Evolutionary conservation across 2,888 invertebrate species (phyloP), one percentile per base, ranked within the genome.

Genomic region (Eupelmus urozonus): DNA sequence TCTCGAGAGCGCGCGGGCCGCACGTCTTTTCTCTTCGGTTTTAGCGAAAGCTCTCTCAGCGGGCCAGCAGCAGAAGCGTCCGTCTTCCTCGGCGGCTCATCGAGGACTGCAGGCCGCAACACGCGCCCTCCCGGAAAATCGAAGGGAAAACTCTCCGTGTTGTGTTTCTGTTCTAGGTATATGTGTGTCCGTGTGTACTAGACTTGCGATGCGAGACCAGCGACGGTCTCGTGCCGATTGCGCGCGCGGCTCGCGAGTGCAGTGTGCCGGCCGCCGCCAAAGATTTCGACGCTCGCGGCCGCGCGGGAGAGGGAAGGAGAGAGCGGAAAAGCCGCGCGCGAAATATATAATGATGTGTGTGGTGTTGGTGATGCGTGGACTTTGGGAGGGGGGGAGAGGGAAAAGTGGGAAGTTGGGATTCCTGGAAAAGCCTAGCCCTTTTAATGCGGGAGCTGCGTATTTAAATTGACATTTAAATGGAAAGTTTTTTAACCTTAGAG

Each of bases 171-270:
- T 11, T 62, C 20, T 60, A 5, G 18, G 34, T 60, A 9, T 62
- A 11, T 9, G 9, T 34, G 16, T 13, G 45, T 49, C 7, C 20
- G 49, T 23, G 20, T 16, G 51, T 42, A 18, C n/a, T 51, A 34
- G 34, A 18, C n/a, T n/a, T 16, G 34, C 16, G 71, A 69, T 42
- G 62, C 51, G 63, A 34, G 34, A 57, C 62, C 62, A 29, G 29
- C 18, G 45, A 57, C 45, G 73, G 67, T 73, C 69, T 45, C 16
- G 49, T 55, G 75, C 70, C 74, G 67, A 78, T 73, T 66, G 71
- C 70, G 34, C 40, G 13, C 49, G 51, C 7, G 16, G 49, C 49
- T 49, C 20, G n/a, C n/a, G n/a, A n/a, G n/a, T n/a, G n/a, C n/a
- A n/a, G n/a, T n/a, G n/a, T n/a, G n/a, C n/a, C n/a, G n/a, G n/a